Evolutionary conservation across 2,888 invertebrate species (phyloP), one percentile per base, ranked within the genome.

Genomic region (Drosophila mulleri): DNA sequence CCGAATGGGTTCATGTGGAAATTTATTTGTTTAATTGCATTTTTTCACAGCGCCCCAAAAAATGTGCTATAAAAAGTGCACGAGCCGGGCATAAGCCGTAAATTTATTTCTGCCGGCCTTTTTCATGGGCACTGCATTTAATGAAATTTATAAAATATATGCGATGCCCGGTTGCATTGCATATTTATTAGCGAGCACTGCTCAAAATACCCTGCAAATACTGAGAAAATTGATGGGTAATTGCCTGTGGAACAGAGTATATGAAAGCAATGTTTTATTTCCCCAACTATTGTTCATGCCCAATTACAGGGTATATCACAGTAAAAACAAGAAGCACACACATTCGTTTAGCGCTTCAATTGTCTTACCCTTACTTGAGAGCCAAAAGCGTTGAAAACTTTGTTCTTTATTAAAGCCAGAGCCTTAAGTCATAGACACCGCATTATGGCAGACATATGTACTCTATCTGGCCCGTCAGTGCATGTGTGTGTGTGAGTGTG

Each of bases 1-100:
- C 18, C 72, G 73, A 78, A 83, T 78, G 73, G 88, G 77, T 82
- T 83, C 80, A 85, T 76, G 82, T 61, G 75, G 60, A 81, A 84
- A 87, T 87, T 87, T 87, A 88, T 89, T 89, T 87, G 86, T 89
- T 89, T 88, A 87, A 87, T 87, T 89, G 89, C 77, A 77, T 85
- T 83, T 86, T 72, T 50, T 75, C 41, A 47, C 53, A 18, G 26
- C n/a, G 66, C 58, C 53, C 39, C 59, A 68, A 74, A 77, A 75
- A 68, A 66, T 58, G 62, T 66, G 86, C 82, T 72, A 84, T 74
- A 75, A 82, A 82, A 73, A 58, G 67, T 70, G 80, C 75, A 84
- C 76, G 74, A 53, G 80, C 72, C 23, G 18, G 67, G 67, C 72
- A 76, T 73, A 87, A 83, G 78, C 84, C 75, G 67, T 12, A 72